These are phyloP conservation scores for Myiotriccus ornatus DNA, from an alignment of 2,797 vertebrate genomes.

Conservation along the genomic window DNA sequence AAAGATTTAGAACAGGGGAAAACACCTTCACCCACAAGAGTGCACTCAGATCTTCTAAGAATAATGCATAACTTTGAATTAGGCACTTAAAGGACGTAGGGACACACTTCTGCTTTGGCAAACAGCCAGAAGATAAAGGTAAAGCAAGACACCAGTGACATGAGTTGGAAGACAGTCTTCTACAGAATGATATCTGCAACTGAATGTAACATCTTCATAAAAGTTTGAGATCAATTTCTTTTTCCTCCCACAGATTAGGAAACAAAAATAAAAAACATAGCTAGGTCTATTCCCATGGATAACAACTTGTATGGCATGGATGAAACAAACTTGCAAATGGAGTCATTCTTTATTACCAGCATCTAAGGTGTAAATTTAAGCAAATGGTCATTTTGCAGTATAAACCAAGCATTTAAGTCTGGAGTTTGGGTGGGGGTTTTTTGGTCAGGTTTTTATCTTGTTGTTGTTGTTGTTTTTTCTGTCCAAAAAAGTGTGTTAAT, in stretches of 20 bases:
- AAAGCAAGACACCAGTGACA: not conserved
- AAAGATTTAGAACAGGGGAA: not conserved
- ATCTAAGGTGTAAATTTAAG: not conserved
- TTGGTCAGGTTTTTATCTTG: not conserved
- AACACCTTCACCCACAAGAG: not conserved
- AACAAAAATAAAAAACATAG: not conserved
- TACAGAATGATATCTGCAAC: not conserved
- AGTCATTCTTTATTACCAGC: not conserved
- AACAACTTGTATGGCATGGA: not conserved
- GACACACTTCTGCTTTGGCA: not conserved
- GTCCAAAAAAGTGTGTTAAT: not conserved
- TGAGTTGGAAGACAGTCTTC: not conserved
- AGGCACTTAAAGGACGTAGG: not conserved
- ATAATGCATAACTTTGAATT: not conserved
- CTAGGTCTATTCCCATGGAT: not conserved
- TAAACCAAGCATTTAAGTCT: not conserved
- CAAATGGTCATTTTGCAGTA: not conserved
- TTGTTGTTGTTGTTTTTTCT: not conserved
- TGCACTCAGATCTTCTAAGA: not conserved
- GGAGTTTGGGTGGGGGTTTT: fast-evolving
- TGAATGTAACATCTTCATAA: not conserved
- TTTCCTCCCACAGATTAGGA: not conserved
- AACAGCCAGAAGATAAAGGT: not conserved
- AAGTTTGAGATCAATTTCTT: not conserved
- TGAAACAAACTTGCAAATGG: not conserved